Percentiles rank a stretch among this genome's conserved stretches.
Evolutionary conservation across 2,797 vertebrate genomes (phyloP).

Genomic region (Anisognathus igniventris): DNA sequence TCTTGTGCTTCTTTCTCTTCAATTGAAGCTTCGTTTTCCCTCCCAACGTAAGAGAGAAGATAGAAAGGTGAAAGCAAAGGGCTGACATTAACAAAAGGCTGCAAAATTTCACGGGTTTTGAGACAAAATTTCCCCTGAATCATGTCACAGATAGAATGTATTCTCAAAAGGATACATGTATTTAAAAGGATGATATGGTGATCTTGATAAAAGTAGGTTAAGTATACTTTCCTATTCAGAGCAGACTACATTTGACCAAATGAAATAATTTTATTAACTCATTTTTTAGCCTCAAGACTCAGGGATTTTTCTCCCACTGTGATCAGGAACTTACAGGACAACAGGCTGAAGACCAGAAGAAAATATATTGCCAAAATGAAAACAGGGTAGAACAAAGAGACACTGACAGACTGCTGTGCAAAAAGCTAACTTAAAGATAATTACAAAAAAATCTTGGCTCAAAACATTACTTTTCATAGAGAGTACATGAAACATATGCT

Average conservation of each 20-base stretch:
- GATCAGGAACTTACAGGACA: neutral
- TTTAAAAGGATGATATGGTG: neutral
- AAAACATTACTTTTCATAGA: conserved; percentile 13
- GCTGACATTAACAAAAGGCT: neutral
- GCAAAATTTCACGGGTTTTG: neutral
- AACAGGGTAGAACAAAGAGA: neutral
- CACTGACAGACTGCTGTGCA: neutral
- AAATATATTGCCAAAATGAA: neutral
- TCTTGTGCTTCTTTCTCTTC: neutral
- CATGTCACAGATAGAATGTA: neutral
- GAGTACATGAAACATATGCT: conserved; percentile 39
- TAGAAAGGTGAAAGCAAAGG: neutral
- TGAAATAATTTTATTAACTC: neutral
- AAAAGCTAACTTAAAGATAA: conserved; percentile 6
- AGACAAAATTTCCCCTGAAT: neutral
- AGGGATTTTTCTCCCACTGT: neutral
- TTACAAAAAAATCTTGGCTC: conserved; percentile 30
- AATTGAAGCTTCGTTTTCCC: neutral
- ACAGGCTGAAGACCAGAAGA: neutral
- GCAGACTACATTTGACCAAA: neutral
- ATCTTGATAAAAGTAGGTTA: neutral
- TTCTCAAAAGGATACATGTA: neutral
- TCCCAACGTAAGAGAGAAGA: neutral
- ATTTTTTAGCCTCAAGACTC: neutral
- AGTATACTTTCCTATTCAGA: neutral